Evolutionary conservation across 2,888 invertebrate species (phyloP).

Genomic region (Biston betularia): DNA sequence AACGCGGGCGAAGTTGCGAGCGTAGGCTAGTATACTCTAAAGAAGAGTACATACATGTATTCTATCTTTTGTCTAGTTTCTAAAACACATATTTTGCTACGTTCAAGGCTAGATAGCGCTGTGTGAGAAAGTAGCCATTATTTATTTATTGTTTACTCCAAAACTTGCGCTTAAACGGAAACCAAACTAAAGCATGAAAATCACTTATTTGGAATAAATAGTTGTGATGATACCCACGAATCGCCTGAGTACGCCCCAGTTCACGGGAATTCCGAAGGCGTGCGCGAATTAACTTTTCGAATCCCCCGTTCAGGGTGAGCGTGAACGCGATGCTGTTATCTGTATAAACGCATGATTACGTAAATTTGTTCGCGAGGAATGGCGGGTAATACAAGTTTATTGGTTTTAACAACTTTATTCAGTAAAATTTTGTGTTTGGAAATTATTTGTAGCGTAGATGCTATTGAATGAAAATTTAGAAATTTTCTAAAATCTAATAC

Average conservation of each 20-base stretch:
- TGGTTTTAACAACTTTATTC: constrained; percentile 33
- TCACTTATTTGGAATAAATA: neutral
- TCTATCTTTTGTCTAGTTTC: no score
- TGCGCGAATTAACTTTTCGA: constrained; percentile 46
- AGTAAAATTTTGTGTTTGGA: constrained; percentile 1
- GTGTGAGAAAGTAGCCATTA: no score
- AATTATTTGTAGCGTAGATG: neutral
- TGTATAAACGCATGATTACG: constrained; percentile 45
- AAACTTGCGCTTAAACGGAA: no score
- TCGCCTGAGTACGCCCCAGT: constrained; percentile 28
- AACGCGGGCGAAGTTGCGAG: no score
- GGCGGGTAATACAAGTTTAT: constrained; percentile 34
- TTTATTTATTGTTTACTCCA: no score
- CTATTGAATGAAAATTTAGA: neutral
- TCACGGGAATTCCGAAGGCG: constrained; percentile 42
- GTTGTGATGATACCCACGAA: neutral
- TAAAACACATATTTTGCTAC: no score
- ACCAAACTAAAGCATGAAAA: neutral
- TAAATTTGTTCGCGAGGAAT: constrained; percentile 35
- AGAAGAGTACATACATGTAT: no score
- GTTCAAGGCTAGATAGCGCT: no score
- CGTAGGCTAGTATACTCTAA: no score
- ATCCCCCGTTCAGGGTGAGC: constrained; percentile 36
- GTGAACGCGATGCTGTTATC: constrained; percentile 38
- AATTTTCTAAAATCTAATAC: no score